Base-by-base conservation (phyloP, 2,113 vertebrate genomes). In the Thermophis baileyi region DNA sequence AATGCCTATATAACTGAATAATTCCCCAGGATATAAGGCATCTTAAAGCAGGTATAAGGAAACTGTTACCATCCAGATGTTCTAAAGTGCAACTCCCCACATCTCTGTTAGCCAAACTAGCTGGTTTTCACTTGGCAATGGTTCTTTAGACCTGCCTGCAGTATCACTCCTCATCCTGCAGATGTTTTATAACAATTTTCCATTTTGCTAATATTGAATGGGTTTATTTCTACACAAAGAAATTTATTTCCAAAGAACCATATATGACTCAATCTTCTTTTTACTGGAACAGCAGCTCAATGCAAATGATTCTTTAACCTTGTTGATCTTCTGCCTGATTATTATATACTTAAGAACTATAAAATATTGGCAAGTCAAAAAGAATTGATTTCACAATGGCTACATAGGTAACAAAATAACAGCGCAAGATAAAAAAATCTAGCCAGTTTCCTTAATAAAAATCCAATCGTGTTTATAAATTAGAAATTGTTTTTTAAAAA, bases 311-410 rank as follows among this genome's bases (percentile, higher is more conserved):
- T 93, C 91, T 94, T 97, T 96, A 97, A 94, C 96, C 92, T 96
- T 90, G 96, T 95, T 96, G 96, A 96, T 97, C 96, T 97, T 94
- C 92, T 95, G 91, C 93, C 94, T 94, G 95, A 95, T 92, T 96
- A 94, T 88, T 7, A 55, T 55, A 95, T 90, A 93, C 93, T 96
- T 96, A 89, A 88, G 50, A 92, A 97, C 89, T 94, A 85, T 94
- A 94, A 96, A 95, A 89, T 92, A 95, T 7, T 1, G 0, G 0
- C 1, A 96, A 95, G 81, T 91, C 94, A 94, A 88, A 46, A 90
- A 89, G 11, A 96, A 93, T 3, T 14, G 1, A 95, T 93, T 74
- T 60, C 88, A 53, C 57, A 93, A 22, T 49, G 81, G 50, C n/a
- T 89, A 22, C 92, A 90, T 85, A 7, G 25, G 86, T 96, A 87